Conservation (phyloP, 2,113 vertebrate species). For the Embiotoca jacksoni region DNA sequence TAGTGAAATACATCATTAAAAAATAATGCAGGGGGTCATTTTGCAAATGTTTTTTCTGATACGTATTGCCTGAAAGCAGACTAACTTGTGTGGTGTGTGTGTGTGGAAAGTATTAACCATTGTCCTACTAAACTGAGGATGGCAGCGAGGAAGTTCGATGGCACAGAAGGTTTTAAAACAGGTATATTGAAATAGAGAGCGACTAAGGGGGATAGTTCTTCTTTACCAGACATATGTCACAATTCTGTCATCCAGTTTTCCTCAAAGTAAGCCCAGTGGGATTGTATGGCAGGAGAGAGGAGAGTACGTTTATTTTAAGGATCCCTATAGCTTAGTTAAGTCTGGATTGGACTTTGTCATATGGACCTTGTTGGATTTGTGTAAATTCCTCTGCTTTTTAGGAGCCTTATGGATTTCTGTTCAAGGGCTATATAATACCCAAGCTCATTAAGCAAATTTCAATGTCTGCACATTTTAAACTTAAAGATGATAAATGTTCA, state of each 20-base stretch:
- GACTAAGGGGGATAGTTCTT: slow-evolving; percentile 51
- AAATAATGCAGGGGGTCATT: slow-evolving; percentile 44
- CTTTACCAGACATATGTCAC: slow-evolving; percentile 69
- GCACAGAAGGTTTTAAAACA: slow-evolving; percentile 48
- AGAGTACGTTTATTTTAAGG: slow-evolving; percentile 66
- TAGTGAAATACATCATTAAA: slow-evolving; percentile 70
- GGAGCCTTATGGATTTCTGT: slow-evolving; percentile 27
- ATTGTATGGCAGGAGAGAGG: slow-evolving; percentile 23
- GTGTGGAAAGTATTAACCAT: slow-evolving; percentile 39
- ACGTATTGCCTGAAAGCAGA: slow-evolving; percentile 34
- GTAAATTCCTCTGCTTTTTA: slow-evolving; percentile 46
- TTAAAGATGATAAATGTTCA: slow-evolving; percentile 41
- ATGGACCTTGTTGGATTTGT: slow-evolving; percentile 29
- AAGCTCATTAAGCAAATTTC: slow-evolving; percentile 33
- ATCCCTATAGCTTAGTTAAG: slow-evolving; percentile 62
- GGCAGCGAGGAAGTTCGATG: slow-evolving; percentile 36
- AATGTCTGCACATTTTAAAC: slow-evolving; percentile 26
- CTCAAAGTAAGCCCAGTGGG: slow-evolving; percentile 60
- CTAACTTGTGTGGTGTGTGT: slow-evolving; percentile 2
- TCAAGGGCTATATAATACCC: slow-evolving; percentile 14
- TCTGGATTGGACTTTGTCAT: slow-evolving; percentile 59
- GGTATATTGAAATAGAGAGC: slow-evolving; percentile 70
- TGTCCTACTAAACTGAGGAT: slow-evolving; percentile 29
- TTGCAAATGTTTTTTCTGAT: slow-evolving; percentile 36
- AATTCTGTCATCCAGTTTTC: slow-evolving; percentile 71